Evolutionary conservation across 2,888 invertebrate species (phyloP).

Genomic region (Magallana nippona): DNA sequence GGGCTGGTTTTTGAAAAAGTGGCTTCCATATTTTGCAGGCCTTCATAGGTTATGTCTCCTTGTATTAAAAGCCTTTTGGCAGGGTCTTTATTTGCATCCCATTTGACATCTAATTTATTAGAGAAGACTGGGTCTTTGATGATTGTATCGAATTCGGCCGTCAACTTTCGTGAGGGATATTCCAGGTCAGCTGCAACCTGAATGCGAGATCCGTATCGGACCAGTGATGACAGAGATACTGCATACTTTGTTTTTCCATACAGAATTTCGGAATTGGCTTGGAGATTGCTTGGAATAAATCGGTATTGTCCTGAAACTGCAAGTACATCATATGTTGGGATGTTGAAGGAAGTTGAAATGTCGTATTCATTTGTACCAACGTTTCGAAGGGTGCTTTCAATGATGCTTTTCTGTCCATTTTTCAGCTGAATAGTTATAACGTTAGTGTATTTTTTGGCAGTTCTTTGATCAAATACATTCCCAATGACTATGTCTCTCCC

Average conservation of each 20-base stretch:
- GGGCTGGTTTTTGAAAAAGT: conserved; percentile 56
- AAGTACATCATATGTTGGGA: conserved; percentile 55
- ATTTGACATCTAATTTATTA: conserved; percentile 59
- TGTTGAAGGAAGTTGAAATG: conserved; percentile 58
- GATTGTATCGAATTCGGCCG: conserved; percentile 56
- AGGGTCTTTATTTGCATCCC: conserved; percentile 66
- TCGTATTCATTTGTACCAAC: conserved; percentile 50
- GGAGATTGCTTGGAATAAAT: conserved; percentile 57
- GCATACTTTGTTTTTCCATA: conserved; percentile 56
- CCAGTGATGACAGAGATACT: conserved; percentile 51
- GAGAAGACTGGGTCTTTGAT: conserved; percentile 50
- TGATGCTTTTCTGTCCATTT: conserved; percentile 52
- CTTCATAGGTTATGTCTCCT: conserved; percentile 52
- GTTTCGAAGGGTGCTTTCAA: conserved; percentile 56
- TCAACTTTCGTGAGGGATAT: conserved; percentile 60
- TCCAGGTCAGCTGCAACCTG: conserved; percentile 56
- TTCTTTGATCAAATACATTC: conserved; percentile 59
- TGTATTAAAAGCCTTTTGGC: conserved; percentile 51
- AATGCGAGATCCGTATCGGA: conserved; percentile 47
- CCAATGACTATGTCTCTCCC: conserved; percentile 62
- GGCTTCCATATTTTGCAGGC: conserved; percentile 52
- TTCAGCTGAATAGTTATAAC: conserved; percentile 56
- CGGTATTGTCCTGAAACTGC: conserved; percentile 55
- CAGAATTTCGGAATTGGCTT: conserved; percentile 49
- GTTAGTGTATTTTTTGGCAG: conserved; percentile 58